Evolutionary conservation across 2,113 vertebrate genomes (phyloP), one percentile per base, ranked within the genome.

Genomic region (Microtus oregoni): DNA sequence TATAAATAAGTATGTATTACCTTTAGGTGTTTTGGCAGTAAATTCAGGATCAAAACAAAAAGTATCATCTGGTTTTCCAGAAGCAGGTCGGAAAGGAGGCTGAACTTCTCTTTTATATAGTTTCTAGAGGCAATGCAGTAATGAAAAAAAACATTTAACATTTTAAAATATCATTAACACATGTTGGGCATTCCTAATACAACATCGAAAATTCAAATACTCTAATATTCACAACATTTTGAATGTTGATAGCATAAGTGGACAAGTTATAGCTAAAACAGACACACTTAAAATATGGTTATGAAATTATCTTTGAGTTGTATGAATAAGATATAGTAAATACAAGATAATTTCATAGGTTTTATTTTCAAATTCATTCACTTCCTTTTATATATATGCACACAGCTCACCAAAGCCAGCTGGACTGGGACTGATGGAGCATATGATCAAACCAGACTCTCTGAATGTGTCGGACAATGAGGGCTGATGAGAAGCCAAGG

Each of bases 21-120:
- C 99, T 99, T 99, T 99, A 96, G 99, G 99, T 65, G 99, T 99
- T 99, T 99, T 99, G 97, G 99, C 99, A 92, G 99, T 99, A 98
- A 99, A 99, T 98, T 99, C 99, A 41, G 99, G 99, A 98, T 99
- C 99, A 85, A 99, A 99, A 98, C 99, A 99, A 98, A 99, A 99
- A 7, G 99, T 99, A 98, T 99, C 99, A 96, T 99, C 99, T 96
- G 99, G 99, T 98, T 99, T 99, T 97, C 99, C 99, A 97, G 99
- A 99, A 94, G 99, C 99, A 92, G 99, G 99, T 98, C 99, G 99
- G 97, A 99, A 99, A 0, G 99, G 99, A 95, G 99, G 99, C 90
- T 99, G 99, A 76, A 99, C 99, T 98, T 99, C 99, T 98, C 99
- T 99, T 98, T 99, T 99, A 98, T 99, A 99, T 92, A 99, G 98